A percentile compares a stretch with the other conserved stretches of the same genome.
Evolutionary conservation across 2,888 invertebrate species (phyloP).

Genomic region (Chrysina gloriosa): DNA sequence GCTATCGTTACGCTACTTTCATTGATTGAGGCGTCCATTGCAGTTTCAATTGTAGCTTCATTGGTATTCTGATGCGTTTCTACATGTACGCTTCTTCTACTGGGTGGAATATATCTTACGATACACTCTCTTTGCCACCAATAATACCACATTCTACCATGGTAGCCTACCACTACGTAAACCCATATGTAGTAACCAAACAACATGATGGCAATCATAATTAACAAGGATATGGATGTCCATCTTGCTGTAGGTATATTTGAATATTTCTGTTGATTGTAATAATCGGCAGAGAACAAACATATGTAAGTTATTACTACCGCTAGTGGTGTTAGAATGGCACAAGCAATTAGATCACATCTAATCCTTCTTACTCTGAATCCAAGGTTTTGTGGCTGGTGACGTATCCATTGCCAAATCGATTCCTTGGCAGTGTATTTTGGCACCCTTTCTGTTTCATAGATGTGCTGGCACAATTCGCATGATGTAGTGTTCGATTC

Average conservation of each 20-base stretch:
- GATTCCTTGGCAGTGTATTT: constrained; percentile 70
- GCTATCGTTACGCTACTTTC: constrained; percentile 38
- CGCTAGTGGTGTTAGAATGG: constrained; percentile 70
- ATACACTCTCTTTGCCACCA: constrained; percentile 69
- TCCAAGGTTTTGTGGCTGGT: constrained; percentile 56
- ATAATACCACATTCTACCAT: constrained; percentile 67
- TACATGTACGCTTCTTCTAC: constrained; percentile 41
- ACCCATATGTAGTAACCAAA: constrained; percentile 68
- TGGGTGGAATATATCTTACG: constrained; percentile 63
- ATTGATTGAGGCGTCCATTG: background rate
- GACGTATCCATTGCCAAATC: constrained; percentile 71
- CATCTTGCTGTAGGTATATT: constrained; percentile 66
- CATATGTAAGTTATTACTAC: constrained; percentile 67
- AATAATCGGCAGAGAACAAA: constrained; percentile 67
- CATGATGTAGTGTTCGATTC: constrained; percentile 78
- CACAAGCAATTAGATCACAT: constrained; percentile 70
- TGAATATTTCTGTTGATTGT: constrained; percentile 64
- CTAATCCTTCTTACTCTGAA: constrained; percentile 58
- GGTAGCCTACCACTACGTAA: constrained; percentile 65
- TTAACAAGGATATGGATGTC: constrained; percentile 65
- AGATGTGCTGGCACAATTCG: constrained; percentile 78
- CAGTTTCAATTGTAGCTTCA: constrained; percentile 25
- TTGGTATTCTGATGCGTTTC: constrained; percentile 33
- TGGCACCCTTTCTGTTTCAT: constrained; percentile 73
- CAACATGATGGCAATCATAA: constrained; percentile 66